Conservation (phyloP, 2,113 vertebrate genomes). For the Python bivittatus region DNA sequence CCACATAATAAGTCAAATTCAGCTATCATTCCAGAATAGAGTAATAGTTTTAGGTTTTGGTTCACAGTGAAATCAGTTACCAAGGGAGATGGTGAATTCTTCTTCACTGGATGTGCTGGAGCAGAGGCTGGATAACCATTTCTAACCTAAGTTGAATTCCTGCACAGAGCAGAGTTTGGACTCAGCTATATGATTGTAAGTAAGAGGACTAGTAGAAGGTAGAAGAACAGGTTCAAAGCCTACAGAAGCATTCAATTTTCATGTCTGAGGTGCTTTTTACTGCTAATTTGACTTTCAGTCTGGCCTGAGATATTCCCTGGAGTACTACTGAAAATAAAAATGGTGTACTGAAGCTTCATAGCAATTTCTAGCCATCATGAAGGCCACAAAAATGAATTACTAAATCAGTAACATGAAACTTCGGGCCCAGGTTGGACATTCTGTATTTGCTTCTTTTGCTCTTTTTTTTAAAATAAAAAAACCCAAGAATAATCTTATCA, state of each 20-base stretch:
- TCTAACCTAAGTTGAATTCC: not conserved
- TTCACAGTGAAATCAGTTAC: not conserved
- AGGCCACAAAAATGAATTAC: not conserved
- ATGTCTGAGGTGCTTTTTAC: slow-evolving; percentile 8
- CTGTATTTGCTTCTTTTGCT: not conserved
- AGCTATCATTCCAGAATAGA: not conserved
- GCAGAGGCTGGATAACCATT: not conserved
- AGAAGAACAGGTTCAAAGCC: not conserved
- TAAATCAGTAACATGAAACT: not conserved
- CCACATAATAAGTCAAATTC: not conserved
- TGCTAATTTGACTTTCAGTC: not conserved
- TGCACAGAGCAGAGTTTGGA: not conserved
- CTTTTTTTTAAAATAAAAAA: not conserved
- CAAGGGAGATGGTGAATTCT: not conserved
- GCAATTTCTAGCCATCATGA: not conserved
- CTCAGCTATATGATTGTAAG: not conserved
- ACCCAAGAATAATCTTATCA: not conserved
- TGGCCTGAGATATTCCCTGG: not conserved
- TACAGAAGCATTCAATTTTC: not conserved
- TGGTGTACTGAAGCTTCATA: not conserved
- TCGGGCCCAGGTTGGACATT: not conserved
- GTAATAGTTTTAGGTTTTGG: not conserved
- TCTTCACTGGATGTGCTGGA: not conserved
- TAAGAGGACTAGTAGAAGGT: not conserved
- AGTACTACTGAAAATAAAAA: not conserved